Percentiles rank a stretch among this genome's conserved stretches.
These are phyloP conservation scores for Myotis brandtii DNA, from an alignment of 2,113 vertebrate genomes.

Conservation along the genomic window DNA sequence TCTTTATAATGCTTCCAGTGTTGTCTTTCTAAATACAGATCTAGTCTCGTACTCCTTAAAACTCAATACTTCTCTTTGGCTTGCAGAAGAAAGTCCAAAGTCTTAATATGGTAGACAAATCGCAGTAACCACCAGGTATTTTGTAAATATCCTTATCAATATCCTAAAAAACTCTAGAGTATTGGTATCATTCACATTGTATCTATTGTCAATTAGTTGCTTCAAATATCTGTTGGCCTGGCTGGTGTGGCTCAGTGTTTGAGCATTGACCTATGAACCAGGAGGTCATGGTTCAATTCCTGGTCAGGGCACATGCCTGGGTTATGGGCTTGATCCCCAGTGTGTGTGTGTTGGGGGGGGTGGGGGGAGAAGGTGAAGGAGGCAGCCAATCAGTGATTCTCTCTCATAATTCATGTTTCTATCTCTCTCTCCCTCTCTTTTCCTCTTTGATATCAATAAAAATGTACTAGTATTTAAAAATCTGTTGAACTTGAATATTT, in stretches of 20 bases:
- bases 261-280: too few species aligned
- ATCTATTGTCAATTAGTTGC: neutral
- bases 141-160: neutral
- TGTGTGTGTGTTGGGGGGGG: too few species aligned
- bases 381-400: too few species aligned
- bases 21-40: neutral
- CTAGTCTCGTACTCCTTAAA: neutral
- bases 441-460: too few species aligned
- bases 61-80: neutral
- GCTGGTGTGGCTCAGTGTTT: too few species aligned
- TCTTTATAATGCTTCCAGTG: neutral
- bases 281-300: too few species aligned
- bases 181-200: neutral
- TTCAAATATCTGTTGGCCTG: neutral
- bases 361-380: too few species aligned
- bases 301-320: too few species aligned
- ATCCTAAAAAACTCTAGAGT: neutral
- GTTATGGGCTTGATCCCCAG: too few species aligned
- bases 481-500: constrained; percentile 21
- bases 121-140: neutral
- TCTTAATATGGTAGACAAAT: neutral
- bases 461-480: neutral
- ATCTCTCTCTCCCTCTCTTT: too few species aligned
- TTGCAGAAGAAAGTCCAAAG: neutral
- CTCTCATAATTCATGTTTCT: too few species aligned